Base-by-base conservation (phyloP, 2,888 invertebrate genomes). In the Chelonus formosanus region DNA sequence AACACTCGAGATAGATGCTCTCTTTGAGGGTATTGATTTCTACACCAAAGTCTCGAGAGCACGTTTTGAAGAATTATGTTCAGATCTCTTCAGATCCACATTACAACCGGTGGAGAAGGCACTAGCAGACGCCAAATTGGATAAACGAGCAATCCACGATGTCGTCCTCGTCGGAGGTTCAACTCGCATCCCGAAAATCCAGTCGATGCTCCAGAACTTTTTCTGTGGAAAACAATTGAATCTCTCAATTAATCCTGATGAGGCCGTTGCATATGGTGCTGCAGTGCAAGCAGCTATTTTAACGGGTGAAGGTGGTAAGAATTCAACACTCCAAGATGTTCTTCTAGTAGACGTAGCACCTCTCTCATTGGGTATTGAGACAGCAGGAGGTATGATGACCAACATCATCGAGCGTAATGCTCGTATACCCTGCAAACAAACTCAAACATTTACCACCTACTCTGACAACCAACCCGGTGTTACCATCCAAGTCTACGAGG, bases 261-360 rank as follows among this genome's bases (percentile, higher is more conserved):
- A 95, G 84, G 93, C 97, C 7, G 93, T 97, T 1, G 97, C 97
- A 0, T 97, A 96, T 79, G 96, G 96, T 5, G 96, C 96, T 4
- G 96, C 96, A 34, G 95, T 97, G 0, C 97, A 97, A 84, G 97
- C 96, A 3, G 97, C 96, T 54, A 96, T 96, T 73, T 86, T 97
- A 34, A 89, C 88, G 3, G 91, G 92, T 78, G 87, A 88, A 72
- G 84, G 84, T n/a, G 76, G 80, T 67, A 81, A 77, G 4, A 80
- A 78, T 71, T 86, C 89, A 3, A 88, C 87, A 84, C 92, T 94
- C 74, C 91, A 92, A 79, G 94, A 91, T 76, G 89, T 91, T 0
- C 84, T 91, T 0, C 82, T 92, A 7, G 89, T 91, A 0, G 91
- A 91, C 78, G 90, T 91, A 0, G 87, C 90, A 0, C 90, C 88